Base-by-base conservation (phyloP, 2,113 vertebrate species). In the Anseranas semipalmata region DNA sequence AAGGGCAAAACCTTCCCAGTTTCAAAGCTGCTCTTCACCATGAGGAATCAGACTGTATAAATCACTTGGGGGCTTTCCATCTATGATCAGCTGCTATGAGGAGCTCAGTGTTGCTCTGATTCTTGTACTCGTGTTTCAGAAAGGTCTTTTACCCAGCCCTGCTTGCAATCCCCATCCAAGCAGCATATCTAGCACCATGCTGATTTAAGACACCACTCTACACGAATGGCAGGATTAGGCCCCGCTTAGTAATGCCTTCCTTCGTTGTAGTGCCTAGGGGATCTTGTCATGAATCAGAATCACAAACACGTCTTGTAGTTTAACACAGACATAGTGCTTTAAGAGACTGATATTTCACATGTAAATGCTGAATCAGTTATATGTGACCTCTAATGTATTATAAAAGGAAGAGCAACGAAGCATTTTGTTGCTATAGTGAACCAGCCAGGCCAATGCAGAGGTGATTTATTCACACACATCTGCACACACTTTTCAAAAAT, bases 11-110 rank as follows among this genome's bases (percentile, higher is more conserved):
- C 70, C 60, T 91, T 75, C 66, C 59, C 71, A 72, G 0, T 78
- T 96, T 96, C 91, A 90, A 83, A 94, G 85, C 22, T 74, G 50
- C 37, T 77, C 37, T 84, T 88, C 46, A 32, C 37, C 46, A 2
- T 12, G 22, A 35, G 33, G 56, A 41, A 56, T 41, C 43, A 93
- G 68, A 7, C 50, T 39, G 5, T 32, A 68, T 28, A 59, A 83
- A 88, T 66, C 74, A 46, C 71, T 5, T 58, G 32, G 13, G 55
- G 25, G n/a, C n/a, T 84, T 88, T 71, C 39, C 52, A 19, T 63
- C 30, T 80, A 3, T 43, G 71, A 74, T 78, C 85, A 89, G 68
- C 33, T 58, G 27, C 67, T 35, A 0, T 28, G 12, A 58, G 67
- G 58, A 93, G 25, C 79, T 18, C 82, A 71, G 43, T 0, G 2